phyloP scores from a whole-genome alignment of 2,888 invertebrate genomes.

The Machimus rusticus region DNA sequence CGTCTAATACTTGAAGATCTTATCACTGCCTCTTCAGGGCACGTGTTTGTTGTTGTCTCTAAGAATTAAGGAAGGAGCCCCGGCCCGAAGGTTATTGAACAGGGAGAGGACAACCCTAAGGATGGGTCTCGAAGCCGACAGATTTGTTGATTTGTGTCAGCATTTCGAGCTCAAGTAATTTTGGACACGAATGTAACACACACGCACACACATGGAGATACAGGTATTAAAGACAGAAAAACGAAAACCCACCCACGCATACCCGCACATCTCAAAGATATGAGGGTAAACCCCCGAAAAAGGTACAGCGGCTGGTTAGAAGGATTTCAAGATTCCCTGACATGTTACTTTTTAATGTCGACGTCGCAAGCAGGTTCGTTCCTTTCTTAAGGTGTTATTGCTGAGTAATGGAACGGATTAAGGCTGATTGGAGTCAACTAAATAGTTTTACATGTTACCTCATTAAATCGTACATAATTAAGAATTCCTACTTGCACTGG shows the following conservation, averaged over 20 bases:
- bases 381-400: neutral
- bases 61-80: neutral
- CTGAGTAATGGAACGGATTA: slow-evolving; percentile 12
- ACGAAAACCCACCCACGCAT: neutral
- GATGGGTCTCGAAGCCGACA: neutral
- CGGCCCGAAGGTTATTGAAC: neutral
- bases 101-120: neutral
- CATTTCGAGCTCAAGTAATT: neutral
- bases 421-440: slow-evolving; percentile 27
- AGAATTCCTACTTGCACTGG: slow-evolving; percentile 4
- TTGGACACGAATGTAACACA: neutral
- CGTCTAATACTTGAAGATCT: slow-evolving; percentile 17
- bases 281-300: neutral
- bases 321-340: neutral
- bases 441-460: neutral
- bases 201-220: neutral
- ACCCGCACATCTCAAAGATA: neutral
- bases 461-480: slow-evolving; percentile 26
- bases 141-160: slow-evolving; percentile 19
- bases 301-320: neutral
- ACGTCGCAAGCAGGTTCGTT: neutral
- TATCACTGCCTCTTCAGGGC: neutral
- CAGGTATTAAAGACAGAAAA: neutral
- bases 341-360: neutral
- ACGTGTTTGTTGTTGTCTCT: slow-evolving; percentile 12